Conservation (phyloP, 2,113 vertebrate species). For the Phainopepla nitens region DNA sequence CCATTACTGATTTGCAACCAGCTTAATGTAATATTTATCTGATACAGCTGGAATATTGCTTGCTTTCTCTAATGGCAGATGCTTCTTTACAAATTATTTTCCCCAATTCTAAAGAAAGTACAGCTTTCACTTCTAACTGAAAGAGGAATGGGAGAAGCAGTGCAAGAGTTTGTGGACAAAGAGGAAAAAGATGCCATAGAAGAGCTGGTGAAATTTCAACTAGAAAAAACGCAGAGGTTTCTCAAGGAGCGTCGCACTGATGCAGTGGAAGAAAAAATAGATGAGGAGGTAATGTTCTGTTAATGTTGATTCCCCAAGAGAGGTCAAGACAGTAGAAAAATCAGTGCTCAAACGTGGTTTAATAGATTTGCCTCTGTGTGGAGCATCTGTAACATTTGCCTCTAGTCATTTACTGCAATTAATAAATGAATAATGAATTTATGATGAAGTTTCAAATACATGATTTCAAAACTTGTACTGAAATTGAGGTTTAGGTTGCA, state of each 20-base stretch:
- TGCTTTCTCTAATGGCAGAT: neutral
- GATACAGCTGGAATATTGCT: neutral
- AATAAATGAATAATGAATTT: neutral
- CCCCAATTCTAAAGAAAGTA: conserved; percentile 74
- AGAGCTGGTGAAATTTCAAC: conserved; percentile 91
- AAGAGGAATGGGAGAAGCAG: conserved; percentile 95
- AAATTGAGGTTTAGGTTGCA: neutral
- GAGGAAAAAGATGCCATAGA: conserved; percentile 96
- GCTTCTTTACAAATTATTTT: neutral
- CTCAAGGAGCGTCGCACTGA: conserved; percentile 84
- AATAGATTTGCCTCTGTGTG: neutral
- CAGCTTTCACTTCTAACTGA: conserved; percentile 94
- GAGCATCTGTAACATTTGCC: neutral
- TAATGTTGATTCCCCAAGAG: neutral
- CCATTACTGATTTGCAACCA: neutral
- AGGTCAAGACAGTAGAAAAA: neutral
- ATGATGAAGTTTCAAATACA: neutral
- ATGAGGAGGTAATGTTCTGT: conserved; percentile 77
- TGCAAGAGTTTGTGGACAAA: conserved; percentile 98
- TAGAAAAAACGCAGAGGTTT: conserved; percentile 92
- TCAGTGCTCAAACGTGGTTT: neutral
- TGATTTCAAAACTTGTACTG: neutral
- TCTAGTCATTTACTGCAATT: neutral
- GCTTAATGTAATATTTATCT: neutral
- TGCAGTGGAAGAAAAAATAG: conserved; percentile 87